A percentile compares a stretch with the other conserved stretches of the same genome.
phyloP scores from a whole-genome alignment of 2,888 invertebrate species.

The Linyphia triangularis region DNA sequence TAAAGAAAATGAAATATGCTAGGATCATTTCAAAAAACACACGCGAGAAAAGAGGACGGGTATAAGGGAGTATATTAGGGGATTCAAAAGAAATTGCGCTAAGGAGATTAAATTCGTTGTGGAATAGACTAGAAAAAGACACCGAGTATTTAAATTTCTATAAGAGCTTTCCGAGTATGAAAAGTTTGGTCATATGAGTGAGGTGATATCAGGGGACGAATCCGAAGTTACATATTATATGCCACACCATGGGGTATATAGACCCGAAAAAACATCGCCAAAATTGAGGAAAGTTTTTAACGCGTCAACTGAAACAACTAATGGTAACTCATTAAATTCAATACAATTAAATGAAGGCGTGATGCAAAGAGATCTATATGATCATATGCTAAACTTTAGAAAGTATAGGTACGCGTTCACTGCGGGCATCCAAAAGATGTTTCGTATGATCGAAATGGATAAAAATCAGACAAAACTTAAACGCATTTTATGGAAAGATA shows the following conservation, averaged over 20 bases:
- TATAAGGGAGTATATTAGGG: background rate
- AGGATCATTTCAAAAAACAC: background rate
- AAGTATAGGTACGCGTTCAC: slow-evolving; percentile 10
- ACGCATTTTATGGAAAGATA: background rate
- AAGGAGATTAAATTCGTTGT: background rate
- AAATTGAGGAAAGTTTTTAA: slow-evolving; percentile 75
- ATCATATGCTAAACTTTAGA: background rate
- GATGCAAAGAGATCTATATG: background rate
- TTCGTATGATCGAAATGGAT: background rate
- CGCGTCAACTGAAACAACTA: slow-evolving; percentile 36
- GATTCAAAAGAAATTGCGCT: background rate
- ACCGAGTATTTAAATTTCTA: background rate
- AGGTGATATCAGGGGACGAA: background rate
- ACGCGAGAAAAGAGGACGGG: background rate
- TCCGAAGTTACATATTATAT: slow-evolving; percentile 4
- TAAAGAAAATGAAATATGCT: background rate
- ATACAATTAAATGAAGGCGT: slow-evolving; percentile 63
- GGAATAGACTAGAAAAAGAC: background rate
- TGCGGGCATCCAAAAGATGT: slow-evolving; percentile 2
- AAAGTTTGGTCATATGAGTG: slow-evolving; percentile 19
- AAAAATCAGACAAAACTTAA: background rate
- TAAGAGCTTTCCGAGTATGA: background rate
- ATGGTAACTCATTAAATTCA: slow-evolving; percentile 78
- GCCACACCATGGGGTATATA: slow-evolving; percentile 36
- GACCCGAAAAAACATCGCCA: slow-evolving; percentile 61